phyloP scores from a whole-genome alignment of 2,797 vertebrate species.

The Melopsittacus undulatus region DNA sequence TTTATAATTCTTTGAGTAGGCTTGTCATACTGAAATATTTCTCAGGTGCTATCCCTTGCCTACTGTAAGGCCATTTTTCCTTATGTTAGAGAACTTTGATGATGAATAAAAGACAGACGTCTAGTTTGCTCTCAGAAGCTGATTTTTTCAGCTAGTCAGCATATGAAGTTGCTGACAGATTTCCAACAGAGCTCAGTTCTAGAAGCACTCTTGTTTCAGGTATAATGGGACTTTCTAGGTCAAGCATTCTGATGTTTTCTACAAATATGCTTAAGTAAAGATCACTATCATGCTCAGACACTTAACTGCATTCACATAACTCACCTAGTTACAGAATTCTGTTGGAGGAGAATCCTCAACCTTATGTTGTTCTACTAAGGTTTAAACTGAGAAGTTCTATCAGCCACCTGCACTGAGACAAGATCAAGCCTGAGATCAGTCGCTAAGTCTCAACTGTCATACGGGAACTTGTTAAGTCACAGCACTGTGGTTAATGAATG shows the following conservation, averaged over 20 bases:
- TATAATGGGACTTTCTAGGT: not conserved
- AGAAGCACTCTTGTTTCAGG: not conserved
- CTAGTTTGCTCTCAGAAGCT: not conserved
- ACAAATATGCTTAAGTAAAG: not conserved
- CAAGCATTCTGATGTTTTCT: not conserved
- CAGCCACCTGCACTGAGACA: not conserved
- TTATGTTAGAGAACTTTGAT: not conserved
- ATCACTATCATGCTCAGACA: not conserved
- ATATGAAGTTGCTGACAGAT: not conserved
- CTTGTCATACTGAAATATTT: slow-evolving; percentile 29
- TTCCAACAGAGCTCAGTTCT: not conserved
- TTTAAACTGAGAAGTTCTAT: not conserved
- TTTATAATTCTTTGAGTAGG: not conserved
- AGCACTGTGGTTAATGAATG: not conserved
- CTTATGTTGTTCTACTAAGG: not conserved
- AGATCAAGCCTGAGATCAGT: not conserved
- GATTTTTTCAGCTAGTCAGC: not conserved
- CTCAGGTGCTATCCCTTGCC: not conserved
- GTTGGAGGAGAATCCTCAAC: not conserved
- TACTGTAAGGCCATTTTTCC: not conserved
- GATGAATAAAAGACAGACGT: slow-evolving; percentile 27
- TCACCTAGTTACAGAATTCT: not conserved
- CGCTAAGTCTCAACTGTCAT: not conserved
- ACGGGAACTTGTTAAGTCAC: not conserved
- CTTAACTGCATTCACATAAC: not conserved